A percentile compares a stretch with the other conserved stretches of the same genome.
These are phyloP conservation scores for Brachionus asplanchnoidis DNA, from an alignment of 1,140 invertebrate genomes.

Conservation along the genomic window DNA sequence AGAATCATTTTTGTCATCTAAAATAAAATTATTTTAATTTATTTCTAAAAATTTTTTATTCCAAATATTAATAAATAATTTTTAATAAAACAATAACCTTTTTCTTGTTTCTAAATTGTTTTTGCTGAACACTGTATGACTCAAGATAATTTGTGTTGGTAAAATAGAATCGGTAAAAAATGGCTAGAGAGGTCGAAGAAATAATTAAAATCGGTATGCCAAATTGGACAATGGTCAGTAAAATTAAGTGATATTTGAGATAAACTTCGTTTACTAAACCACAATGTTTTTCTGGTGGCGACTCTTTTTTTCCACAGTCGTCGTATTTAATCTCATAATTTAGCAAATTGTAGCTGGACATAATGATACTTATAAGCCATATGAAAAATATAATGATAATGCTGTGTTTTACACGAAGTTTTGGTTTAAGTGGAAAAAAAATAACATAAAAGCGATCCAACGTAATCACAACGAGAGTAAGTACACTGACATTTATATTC, in stretches of 20 bases:
- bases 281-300: not conserved
- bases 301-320: not conserved
- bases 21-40: not conserved
- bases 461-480: constrained; percentile 73
- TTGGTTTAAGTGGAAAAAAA: constrained; percentile 68
- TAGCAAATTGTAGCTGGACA: constrained; percentile 62
- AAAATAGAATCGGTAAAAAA: constrained; percentile 8
- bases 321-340: constrained; percentile 5
- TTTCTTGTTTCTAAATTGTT: constrained; percentile 24
- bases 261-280: not conserved
- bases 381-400: constrained; percentile 67
- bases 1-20: constrained; percentile 55
- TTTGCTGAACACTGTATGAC: not conserved
- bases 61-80: not conserved
- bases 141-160: not conserved
- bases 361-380: constrained; percentile 63
- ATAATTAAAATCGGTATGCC: constrained; percentile 21
- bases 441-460: constrained; percentile 72
- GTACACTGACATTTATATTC: constrained; percentile 75
- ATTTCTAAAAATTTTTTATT: not conserved
- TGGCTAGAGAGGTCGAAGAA: not conserved
- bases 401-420: constrained; percentile 66
- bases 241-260: not conserved
- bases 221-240: constrained; percentile 20
- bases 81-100: not conserved